Base-by-base conservation (phyloP, 2,888 invertebrate genomes). In the Acanthosepion esculentum region DNA sequence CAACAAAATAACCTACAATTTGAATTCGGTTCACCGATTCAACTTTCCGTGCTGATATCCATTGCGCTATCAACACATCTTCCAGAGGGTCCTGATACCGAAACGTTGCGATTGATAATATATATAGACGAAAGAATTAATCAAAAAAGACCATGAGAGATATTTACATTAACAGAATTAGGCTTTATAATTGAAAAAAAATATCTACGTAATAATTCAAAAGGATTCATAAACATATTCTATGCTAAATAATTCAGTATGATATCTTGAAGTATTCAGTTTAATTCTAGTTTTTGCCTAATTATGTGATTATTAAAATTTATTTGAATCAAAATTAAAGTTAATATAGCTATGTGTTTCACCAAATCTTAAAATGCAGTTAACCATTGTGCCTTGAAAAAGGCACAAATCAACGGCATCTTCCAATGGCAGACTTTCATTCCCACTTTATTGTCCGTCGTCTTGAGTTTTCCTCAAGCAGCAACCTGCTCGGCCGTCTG, bases 391-490 rank as follows among this genome's bases (percentile, higher is more conserved):
- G 29, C n/a, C 0, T n/a, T 6, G 12, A n/a, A 78, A 78, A 78
- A 15, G 18, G 29, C 15, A 78, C 15, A 78, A 78, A 78, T 78
- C n/a, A 78, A 78, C 78, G 12, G n/a, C 78, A n/a, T 12, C 78
- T n/a, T n/a, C 12, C 18, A 3, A 64, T 64, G 5, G 64, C 23
- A 23, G 64, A 29, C n/a, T 8, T 78, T 78, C 6, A n/a, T 29
- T 33, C n/a, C n/a, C n/a, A 78, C n/a, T 78, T 78, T 78, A 78
- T n/a, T 78, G 78, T 78, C 12, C n/a, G n/a, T 78, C n/a, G n/a
- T 78, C n/a, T 78, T n/a, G 78, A 33, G n/a, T 78, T 78, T 78
- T 78, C n/a, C 78, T 78, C 78, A n/a, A n/a, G n/a, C 78, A 78
- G 78, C n/a, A 78, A 78, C 78, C 33, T n/a, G 78, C 78, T 78